Percentiles rank a stretch among this genome's conserved stretches.
Conservation (phyloP, 2,888 invertebrate genomes). For the Ceraclea dissimilis region DNA sequence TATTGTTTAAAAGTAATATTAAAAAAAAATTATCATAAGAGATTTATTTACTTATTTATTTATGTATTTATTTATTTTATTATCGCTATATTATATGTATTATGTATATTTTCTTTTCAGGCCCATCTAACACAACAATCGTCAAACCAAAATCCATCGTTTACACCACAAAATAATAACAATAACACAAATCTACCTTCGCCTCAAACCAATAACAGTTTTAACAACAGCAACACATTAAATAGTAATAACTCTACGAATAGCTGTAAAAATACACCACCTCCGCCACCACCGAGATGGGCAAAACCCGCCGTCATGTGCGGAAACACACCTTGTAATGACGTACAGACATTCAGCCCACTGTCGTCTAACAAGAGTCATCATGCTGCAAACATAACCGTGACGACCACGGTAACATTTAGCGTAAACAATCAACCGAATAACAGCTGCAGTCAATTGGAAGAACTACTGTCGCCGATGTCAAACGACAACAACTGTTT, state of each 20-base stretch:
- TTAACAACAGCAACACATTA: conserved; percentile 28
- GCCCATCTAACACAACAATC: conserved; percentile 50
- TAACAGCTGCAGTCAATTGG: not conserved
- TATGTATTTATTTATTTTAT: too few species aligned
- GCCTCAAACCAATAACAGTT: not conserved
- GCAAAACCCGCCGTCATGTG: conserved; percentile 60
- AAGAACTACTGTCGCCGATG: conserved; percentile 31
- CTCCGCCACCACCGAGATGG: conserved; percentile 80
- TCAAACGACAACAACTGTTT: conserved; percentile 19
- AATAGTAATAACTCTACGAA: conserved; percentile 33
- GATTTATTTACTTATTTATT: too few species aligned
- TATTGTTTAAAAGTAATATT: too few species aligned
- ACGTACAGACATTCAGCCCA: conserved; percentile 39
- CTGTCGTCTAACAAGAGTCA: conserved; percentile 44
- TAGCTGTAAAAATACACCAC: conserved; percentile 55
- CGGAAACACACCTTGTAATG: conserved; percentile 44
- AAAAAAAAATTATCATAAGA: too few species aligned
- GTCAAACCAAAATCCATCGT: conserved; percentile 8
- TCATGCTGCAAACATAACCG: conserved; percentile 63
- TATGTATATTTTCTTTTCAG: conserved; percentile 33
- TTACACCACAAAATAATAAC: not conserved
- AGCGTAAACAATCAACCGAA: conserved; percentile 57
- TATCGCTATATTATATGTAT: too few species aligned
- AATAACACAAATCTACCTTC: not conserved
- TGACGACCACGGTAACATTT: conserved; percentile 81